Percentiles rank a stretch among this genome's conserved stretches.
Conservation (phyloP, 2,113 vertebrate species). For the Montifringilla adamsi region DNA sequence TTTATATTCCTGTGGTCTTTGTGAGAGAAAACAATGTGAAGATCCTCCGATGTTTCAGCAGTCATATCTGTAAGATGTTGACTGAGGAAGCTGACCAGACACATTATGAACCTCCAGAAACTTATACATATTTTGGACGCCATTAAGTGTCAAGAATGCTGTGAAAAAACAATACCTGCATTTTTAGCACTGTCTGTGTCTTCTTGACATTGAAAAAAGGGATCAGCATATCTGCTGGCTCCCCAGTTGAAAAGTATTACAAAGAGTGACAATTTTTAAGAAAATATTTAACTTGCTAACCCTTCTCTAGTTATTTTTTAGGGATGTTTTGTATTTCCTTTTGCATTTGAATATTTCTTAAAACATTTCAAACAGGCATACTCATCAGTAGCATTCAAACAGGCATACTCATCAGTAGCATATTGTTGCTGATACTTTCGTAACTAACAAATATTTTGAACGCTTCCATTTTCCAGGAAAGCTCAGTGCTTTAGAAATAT, state of each 20-base stretch:
- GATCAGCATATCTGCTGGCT: neutral
- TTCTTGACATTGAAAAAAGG: neutral
- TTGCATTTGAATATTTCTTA: neutral
- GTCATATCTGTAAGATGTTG: neutral
- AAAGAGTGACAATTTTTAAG: neutral
- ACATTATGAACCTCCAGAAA: neutral
- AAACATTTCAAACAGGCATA: neutral
- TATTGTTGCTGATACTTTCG: neutral
- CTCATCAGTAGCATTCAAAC: neutral
- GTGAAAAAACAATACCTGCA: neutral
- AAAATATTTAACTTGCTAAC: neutral
- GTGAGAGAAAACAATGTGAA: neutral
- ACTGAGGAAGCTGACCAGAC: neutral
- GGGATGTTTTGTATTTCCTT: neutral
- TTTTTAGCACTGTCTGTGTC: neutral
- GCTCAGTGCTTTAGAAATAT: neutral
- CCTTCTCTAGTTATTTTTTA: neutral
- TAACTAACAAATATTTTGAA: neutral
- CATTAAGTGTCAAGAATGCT: neutral
- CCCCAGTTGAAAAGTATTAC: neutral
- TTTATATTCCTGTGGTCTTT: neutral
- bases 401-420: neutral
- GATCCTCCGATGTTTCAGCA: neutral
- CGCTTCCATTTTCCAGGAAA: conserved; percentile 6
- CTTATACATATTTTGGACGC: neutral